Evolutionary conservation across 37 sponge, comb jelly and placozoan genomes (phyloP).

Genomic region (Diacarnus erythraeanus): DNA sequence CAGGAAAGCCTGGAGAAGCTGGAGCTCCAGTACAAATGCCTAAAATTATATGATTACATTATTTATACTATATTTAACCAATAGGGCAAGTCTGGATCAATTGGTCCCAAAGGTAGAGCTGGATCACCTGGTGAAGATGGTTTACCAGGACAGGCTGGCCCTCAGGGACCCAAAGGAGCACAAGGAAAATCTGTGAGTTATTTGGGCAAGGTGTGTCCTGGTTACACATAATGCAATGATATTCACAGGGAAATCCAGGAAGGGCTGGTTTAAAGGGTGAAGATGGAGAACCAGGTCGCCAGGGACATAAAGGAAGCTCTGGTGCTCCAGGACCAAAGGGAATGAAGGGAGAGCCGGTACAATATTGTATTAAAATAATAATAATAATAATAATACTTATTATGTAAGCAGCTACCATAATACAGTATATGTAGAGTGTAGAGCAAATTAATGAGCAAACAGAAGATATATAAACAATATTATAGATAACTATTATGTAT

Average conservation of each 20-base stretch:
- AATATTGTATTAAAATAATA: no score
- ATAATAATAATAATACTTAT: neutral
- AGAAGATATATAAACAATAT: no score
- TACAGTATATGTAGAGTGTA: neutral
- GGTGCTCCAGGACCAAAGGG: constrained; percentile 53
- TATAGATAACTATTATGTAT: no score
- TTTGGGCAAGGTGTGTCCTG: no score
- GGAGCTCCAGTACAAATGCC: constrained; percentile 32
- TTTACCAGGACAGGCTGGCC: constrained; percentile 42
- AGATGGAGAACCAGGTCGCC: constrained; percentile 38
- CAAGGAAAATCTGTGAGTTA: constrained; percentile 61
- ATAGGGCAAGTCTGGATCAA: constrained; percentile 62
- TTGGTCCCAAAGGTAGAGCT: constrained; percentile 57
- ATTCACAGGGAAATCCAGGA: constrained; percentile 40
- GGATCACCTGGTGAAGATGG: constrained; percentile 55
- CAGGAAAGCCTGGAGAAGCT: constrained; percentile 49
- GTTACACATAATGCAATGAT: neutral
- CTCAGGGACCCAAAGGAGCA: constrained; percentile 61
- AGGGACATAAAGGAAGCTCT: constrained; percentile 49
- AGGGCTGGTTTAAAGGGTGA: constrained; percentile 39
- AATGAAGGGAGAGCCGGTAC: constrained; percentile 35
- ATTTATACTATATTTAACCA: neutral
- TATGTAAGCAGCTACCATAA: no score
- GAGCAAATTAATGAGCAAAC: neutral
- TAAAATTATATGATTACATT: no score